Evolutionary conservation across 2,113 vertebrate genomes (phyloP).

Genomic region (Corydoras maculifer): DNA sequence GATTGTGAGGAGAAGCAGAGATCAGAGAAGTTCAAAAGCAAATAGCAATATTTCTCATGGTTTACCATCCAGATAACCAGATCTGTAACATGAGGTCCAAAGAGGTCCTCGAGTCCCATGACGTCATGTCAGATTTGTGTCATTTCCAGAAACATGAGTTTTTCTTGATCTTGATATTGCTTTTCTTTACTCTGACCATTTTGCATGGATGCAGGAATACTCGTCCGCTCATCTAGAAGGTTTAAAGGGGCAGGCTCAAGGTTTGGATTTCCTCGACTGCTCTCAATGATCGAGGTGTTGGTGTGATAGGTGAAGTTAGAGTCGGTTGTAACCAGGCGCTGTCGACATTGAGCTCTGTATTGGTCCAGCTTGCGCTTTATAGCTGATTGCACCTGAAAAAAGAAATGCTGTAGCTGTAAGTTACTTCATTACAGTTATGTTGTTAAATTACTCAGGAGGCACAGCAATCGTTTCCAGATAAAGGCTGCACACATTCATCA

Average conservation of each 20-base stretch:
- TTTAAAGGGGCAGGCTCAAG: constrained; percentile 6
- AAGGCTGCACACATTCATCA: too few species aligned
- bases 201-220: background rate
- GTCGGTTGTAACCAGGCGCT: constrained; percentile 40
- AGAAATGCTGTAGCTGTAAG: too few species aligned
- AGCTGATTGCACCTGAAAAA: constrained; percentile 60
- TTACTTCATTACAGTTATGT: too few species aligned
- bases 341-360: constrained; percentile 51
- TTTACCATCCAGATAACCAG: too few species aligned
- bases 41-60: too few species aligned
- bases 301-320: constrained; percentile 59
- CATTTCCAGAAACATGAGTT: constrained; percentile 39
- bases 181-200: constrained; percentile 50
- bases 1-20: too few species aligned
- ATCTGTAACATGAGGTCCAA: too few species aligned
- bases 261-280: constrained; percentile 52
- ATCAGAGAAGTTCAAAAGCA: too few species aligned
- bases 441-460: too few species aligned
- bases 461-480: too few species aligned
- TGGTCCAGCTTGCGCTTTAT: constrained; percentile 61
- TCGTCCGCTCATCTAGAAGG: background rate
- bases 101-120: background rate
- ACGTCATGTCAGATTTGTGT: constrained; percentile 47
- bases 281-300: constrained; percentile 60
- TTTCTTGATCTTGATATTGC: constrained; percentile 34